Base-by-base conservation (phyloP, 2,113 vertebrate species). In the Lasiurus cinereus region DNA sequence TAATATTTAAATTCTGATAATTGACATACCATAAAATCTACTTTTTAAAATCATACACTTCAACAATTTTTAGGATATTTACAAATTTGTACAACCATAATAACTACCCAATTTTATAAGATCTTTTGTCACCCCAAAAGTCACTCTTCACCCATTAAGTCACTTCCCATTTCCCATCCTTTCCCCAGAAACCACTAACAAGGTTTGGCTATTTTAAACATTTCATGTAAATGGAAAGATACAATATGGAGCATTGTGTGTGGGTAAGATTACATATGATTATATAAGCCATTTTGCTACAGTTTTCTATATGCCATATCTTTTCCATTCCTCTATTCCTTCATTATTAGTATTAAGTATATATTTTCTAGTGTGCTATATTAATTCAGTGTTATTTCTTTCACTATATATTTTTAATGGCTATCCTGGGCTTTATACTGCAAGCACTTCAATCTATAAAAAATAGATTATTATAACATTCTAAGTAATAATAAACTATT, bases 1-100 rank as follows among this genome's bases (percentile, higher is more conserved):
- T 82, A 48, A 62, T 80, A 50, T 64, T 86, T 91, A 70, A 95
- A 24, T 52, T 76, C 22, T 73, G 22, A 89, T 62, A 76, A 77
- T 62, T 27, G 16, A 72, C 16, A 76, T 12, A 1, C 39, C n/a
- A 54, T 24, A 77, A 77, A 56, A 82, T 69, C 87, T 1, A 87
- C 7, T 52, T 36, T 90, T 82, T 90, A 66, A 84, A 85, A 27
- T 8, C 67, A 59, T 69, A 21, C 3, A 64, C 10, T 72, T 66
- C 14, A 82, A 21, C 9, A 73, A 1, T 3, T 62, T 50, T 62
- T 31, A 33, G 2, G 54, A 11, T 36, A n/a, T 48, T 36, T 36
- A 70, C 67, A 93, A 74, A 93, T 46, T 87, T 88, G 15, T 70
- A 21, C 13, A 85, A 52, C 15, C 7, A 48, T 43, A 11, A 36